Evolutionary conservation across 2,797 vertebrate species (phyloP), one percentile per base, ranked within the genome.

Genomic region (Sebastes hubbsi): DNA sequence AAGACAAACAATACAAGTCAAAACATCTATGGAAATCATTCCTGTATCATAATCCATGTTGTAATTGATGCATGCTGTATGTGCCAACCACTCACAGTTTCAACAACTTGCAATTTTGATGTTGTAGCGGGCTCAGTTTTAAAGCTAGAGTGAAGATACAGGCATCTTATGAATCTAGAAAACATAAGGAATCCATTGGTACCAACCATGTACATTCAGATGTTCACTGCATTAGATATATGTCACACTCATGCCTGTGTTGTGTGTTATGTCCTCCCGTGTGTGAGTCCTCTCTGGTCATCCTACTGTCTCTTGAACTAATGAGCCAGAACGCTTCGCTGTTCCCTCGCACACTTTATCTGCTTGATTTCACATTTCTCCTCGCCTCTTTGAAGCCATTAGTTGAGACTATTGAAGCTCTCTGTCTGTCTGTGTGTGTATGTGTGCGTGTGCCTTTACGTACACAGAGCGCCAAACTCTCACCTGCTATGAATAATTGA

Each of bases 401-500:
- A 86, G 84, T 60, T 72, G 55, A 85, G 79, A 87, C 76, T 46
- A 68, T 58, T 86, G 80, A 87, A 86, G 81, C 46, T 78, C 20
- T 49, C 2, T 30, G 13, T 73, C 1, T 79, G 25, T 59, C 58
- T 75, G 60, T 79, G 25, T 62, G 65, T 75, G 60, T 71, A 38
- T 38, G 56, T 25, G 18, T 29, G 8, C 64, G 61, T 49, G 46
- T 32, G 75, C 71, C 52, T 89, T 76, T 82, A 85, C 75, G 74
- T 84, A 86, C 84, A 85, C 20, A 72, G 77, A 85, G 88, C 80
- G 82, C 69, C 85, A 91, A 92, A 88, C 88, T 88, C 91, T 93
- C 94, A 95, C 94, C 91, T 93, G 91, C 75, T 78, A 93, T 96
- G 87, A 95, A 96, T 96, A 94, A 96, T 95, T 95, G 91, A 96